These are phyloP conservation scores for Harmothoe impar DNA, from an alignment of 2,888 invertebrate genomes.

Conservation along the genomic window DNA sequence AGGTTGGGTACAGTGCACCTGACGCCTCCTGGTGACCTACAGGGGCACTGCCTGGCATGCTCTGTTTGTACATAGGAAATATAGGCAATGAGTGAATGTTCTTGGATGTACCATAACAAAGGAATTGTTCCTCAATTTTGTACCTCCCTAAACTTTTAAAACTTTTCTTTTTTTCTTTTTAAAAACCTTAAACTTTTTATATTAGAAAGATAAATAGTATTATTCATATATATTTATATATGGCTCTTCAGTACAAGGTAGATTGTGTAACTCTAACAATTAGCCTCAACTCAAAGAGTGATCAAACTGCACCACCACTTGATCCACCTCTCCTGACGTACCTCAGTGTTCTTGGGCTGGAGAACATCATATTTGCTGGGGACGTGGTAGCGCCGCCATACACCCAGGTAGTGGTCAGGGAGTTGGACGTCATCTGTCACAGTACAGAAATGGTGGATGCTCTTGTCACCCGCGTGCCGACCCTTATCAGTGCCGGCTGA, in stretches of 20 bases:
- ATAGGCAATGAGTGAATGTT: neutral
- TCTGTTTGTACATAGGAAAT: neutral
- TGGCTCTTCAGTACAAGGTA: no score
- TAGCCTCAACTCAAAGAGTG: no score
- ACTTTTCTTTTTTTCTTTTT: no score
- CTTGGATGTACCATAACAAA: no score
- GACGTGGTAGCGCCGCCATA: constrained; percentile 80
- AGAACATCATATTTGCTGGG: constrained; percentile 73
- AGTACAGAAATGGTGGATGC: constrained; percentile 81
- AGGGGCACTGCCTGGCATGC: neutral
- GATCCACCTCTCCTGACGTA: neutral
- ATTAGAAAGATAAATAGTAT: no score
- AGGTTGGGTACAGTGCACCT: neutral
- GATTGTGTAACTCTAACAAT: no score
- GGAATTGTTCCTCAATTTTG: no score
- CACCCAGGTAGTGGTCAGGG: constrained; percentile 76
- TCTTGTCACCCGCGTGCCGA: constrained; percentile 67
- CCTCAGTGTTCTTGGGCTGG: neutral
- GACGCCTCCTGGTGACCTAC: neutral
- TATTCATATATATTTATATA: no score
- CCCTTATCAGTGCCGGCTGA: neutral
- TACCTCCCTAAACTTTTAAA: no score
- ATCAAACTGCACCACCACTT: no score
- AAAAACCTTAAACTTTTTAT: no score
- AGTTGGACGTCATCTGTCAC: constrained; percentile 78